Conservation (phyloP, 2,888 invertebrate species). For the Tromatobia lineatoria region DNA sequence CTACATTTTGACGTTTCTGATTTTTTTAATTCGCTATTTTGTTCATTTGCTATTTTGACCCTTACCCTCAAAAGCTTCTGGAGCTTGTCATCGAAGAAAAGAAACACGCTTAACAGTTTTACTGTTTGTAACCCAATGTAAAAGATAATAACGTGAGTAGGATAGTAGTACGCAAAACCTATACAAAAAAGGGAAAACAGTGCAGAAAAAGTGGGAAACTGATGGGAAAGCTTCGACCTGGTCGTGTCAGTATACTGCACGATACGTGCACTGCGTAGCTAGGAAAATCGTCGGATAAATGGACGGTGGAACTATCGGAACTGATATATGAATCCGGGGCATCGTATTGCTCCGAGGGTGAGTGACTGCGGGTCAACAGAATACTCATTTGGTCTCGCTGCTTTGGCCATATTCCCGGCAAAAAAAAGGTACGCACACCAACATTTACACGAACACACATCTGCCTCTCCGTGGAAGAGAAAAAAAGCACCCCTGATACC, state of each 20-base stretch:
- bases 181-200: neutral
- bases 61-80: too few species aligned
- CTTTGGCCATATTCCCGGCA: conserved; percentile 23
- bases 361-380: conserved; percentile 50
- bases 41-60: too few species aligned
- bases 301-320: conserved; percentile 37
- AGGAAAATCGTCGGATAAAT: conserved; percentile 35
- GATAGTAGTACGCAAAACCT: neutral
- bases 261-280: conserved; percentile 8
- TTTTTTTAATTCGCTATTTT: too few species aligned
- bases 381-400: conserved; percentile 52
- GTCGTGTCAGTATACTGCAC: neutral
- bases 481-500: conserved; percentile 23
- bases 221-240: conserved; percentile 9
- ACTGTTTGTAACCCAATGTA: neutral
- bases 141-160: conserved; percentile 12
- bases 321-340: conserved; percentile 45
- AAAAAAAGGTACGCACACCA: conserved; percentile 22
- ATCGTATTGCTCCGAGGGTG: conserved; percentile 42
- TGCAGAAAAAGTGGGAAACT: neutral
- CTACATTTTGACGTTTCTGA: too few species aligned
- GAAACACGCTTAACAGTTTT: neutral
- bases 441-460: conserved; percentile 8
- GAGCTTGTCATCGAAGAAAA: conserved; percentile 2
- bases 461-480: neutral